Base-by-base conservation (phyloP, 2,888 invertebrate species). In the Caenorhabditis angaria region DNA sequence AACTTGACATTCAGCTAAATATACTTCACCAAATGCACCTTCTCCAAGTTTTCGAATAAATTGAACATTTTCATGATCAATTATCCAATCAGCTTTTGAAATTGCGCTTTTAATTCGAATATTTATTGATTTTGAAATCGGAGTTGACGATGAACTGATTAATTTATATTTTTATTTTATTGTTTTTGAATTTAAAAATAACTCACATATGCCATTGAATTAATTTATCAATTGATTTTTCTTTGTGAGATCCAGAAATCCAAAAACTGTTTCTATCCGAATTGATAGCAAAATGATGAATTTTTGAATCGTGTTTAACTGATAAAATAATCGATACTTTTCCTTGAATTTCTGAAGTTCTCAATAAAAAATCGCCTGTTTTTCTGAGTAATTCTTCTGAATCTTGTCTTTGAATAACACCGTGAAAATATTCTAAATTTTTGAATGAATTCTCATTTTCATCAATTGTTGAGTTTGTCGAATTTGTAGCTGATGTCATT, bases 11-110 rank as follows among this genome's bases (percentile, higher is more conserved):
- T 82, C 82, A 10, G 82, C 82, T 47, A 80, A 63, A 14, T 70
- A 82, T 18, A 82, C 82, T 64, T 84, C 84, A 54, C 84, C 84
- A 53, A 84, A 83, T 2, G 83, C 83, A 6, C 84, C 84, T 58
- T 82, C 83, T n/a, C 84, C 84, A 3, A 84, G 72, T 59, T 82
- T 82, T 65, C 82, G 82, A 32, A 69, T 41, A 51, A 83, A 67
- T 35, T 69, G 58, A 59, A 84, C 73, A 20, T 64, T 70, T 51
- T 84, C 84, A 65, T 84, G 83, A 32, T 80, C 80, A 50, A 84
- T 66, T 0, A 77, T 62, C 84, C 84, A 84, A 8, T 74, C 69
- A 27, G 81, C 69, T 29, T 80, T 70, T 32, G 74, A 72, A 8
- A 82, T 55, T 0, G 77, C 61, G 5, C 53, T 29, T 54, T 62